Base-by-base conservation (phyloP, 2,888 invertebrate species). In the Apodemia mormo region DNA sequence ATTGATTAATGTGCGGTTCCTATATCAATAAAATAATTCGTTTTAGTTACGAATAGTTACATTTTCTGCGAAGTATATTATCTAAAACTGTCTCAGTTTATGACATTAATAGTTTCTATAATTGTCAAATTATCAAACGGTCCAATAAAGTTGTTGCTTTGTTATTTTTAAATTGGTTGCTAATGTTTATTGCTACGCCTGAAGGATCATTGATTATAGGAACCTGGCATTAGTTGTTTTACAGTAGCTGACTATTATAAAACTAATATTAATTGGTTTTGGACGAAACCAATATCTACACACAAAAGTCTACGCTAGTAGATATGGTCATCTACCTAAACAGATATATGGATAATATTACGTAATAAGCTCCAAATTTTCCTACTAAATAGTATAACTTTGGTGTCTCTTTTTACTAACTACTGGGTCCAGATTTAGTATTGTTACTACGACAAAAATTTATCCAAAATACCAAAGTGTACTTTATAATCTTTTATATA, bases 391-490 rank as follows among this genome's bases (percentile, higher is more conserved):
- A 86, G 84, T 83, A 86, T 85, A 85, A 89, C 86, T 86, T 92
- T 91, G 92, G 92, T 92, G 92, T 92, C 81, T 81, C 80, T 80
- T 83, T 82, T 82, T 78, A 85, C 87, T 91, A 90, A 82, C 90
- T 92, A 92, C 84, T 88, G 89, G 89, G 87, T 89, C 89, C 87
- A 82, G 80, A 77, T 81, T 82, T 81, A 54, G 52, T 54, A 54
- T 22, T 54, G 52, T 54, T 54, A 77, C 77, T 78, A 77, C 76
- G 85, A 78, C 72, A 80, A 86, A 91, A 88, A 79, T 84, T 78
- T 85, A 80, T 92, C 90, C 86, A 92, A 92, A 92, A 92, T 92
- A 92, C 87, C 84, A 90, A 84, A 80, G 87, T 88, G 90, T 88
- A 84, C 82, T 84, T 82, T 83, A 73, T 54, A 54, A 54, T 54